Evolutionary conservation across 2,888 invertebrate species (phyloP).

Genomic region (Philopedon plagiatum): DNA sequence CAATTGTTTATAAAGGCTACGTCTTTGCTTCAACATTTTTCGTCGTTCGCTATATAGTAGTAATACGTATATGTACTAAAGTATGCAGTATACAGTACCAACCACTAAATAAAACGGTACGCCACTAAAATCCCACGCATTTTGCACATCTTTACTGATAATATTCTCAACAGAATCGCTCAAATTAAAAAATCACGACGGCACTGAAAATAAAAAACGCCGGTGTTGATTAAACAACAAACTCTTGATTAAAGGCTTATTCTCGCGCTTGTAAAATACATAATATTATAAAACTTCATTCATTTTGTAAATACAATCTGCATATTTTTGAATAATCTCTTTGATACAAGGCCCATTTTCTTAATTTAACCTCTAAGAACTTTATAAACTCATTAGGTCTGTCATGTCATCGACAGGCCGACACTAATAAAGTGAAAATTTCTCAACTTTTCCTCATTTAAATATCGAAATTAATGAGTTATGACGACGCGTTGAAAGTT

Average conservation of each 20-base stretch:
- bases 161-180: too few relatives aligned
- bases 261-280: neutral
- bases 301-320: constrained; percentile 29
- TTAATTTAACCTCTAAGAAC: constrained; percentile 31
- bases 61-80: too few relatives aligned
- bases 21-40: too few relatives aligned
- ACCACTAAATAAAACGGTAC: too few relatives aligned
- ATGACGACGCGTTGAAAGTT: neutral
- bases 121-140: too few relatives aligned
- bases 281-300: neutral
- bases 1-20: too few relatives aligned
- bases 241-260: neutral
- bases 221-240: too few relatives aligned
- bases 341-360: constrained; percentile 34
- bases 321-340: constrained; percentile 43
- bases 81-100: too few relatives aligned
- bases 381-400: constrained; percentile 32
- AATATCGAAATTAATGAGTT: constrained; percentile 15
- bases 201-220: too few relatives aligned
- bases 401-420: constrained; percentile 32
- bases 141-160: too few relatives aligned
- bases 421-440: constrained; percentile 17
- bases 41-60: too few relatives aligned
- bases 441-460: constrained; percentile 28
- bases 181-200: too few relatives aligned